Evolutionary conservation across 1,140 invertebrate species (phyloP), one percentile per base, ranked within the genome.

Genomic region (Pygmarrhopalites habei): DNA sequence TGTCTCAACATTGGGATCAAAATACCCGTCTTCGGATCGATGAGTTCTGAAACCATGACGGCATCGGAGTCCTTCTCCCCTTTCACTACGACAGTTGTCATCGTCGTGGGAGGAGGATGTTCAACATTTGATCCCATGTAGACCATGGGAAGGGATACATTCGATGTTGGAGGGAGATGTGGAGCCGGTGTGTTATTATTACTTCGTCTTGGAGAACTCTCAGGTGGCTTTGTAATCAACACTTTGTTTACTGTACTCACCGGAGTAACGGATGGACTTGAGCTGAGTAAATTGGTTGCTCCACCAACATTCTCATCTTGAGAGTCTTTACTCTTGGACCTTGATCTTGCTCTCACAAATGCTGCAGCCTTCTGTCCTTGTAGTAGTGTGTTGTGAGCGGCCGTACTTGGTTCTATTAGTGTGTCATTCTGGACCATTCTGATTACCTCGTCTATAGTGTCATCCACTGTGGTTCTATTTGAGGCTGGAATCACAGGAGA

Each of bases 401-500:
- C 39, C 10, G 43, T 19, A 10, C 3, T 43, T 3, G n/a, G 15
- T 4, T 25, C 15, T 32, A 7, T 23, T 19, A 23, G 4, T 7
- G 44, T 41, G 12, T 46, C 19, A 17, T 23, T 28, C 39, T 60
- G 59, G 7, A 52, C 30, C 60, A 56, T 43, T 65, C 86, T 82
- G 0, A 90, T 82, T 2, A 90, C 87, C 71, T 92, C 89, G 62
- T 93, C 90, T 66, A 92, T 90, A 1, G 86, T 82, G 68, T 92
- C 89, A 75, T 92, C 89, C 1, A 90, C 81, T 0, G 87, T 86
- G 55, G 81, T 89, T 58, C 86, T 77, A 55, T 77, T 80, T 25
- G 39, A 23, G 58, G 30, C 15, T 56, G 51, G 46, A 28, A 60
- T 28, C 10, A 59, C 21, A 17, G 64, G 53, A 29, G 55, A 39